Evolutionary conservation across 2,888 invertebrate species (phyloP), one percentile per base, ranked within the genome.

Genomic region (Sthenelais limicola): DNA sequence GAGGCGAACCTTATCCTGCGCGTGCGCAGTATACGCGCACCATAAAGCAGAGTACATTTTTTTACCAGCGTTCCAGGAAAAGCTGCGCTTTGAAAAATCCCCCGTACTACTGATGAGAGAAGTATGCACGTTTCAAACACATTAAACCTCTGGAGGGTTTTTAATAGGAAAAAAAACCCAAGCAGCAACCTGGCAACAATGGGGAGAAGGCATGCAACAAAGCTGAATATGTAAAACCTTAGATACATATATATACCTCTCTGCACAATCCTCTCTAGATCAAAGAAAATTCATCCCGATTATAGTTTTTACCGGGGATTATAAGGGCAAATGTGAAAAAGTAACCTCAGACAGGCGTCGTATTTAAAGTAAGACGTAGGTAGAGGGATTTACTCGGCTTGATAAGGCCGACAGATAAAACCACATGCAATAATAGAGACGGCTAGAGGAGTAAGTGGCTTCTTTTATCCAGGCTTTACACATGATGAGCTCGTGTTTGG

Each of bases 1-100:
- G 56, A n/a, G 49, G 33, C 12, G n/a, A n/a, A n/a, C n/a, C n/a
- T n/a, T n/a, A n/a, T n/a, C n/a, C 32, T 56, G 56, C 56, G 56
- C 32, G 56, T 33, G 56, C 56, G 33, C 56, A 33, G 32, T 12
- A 5, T 12, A 18, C 3, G 54, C 21, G 56, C 18, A 32, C 56
- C 12, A n/a, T n/a, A n/a, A n/a, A 52, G 52, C 56, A 56, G 56
- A 56, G 32, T 32, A 56, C 56, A 33, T 56, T 56, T 56, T 56
- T 56, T 18, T 52, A n/a, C 26, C 56, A 15, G 32, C 56, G 28
- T 52, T n/a, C n/a, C n/a, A n/a, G n/a, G n/a, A n/a, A n/a, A n/a
- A n/a, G n/a, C n/a, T n/a, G n/a, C 56, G 56, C 56, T 56, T 56
- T 56, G 56, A 56, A 56, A 56, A 56, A n/a, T n/a, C 18, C 33